Conservation (phyloP, 2,797 vertebrate species). For the Triplophysa bombifrons region DNA sequence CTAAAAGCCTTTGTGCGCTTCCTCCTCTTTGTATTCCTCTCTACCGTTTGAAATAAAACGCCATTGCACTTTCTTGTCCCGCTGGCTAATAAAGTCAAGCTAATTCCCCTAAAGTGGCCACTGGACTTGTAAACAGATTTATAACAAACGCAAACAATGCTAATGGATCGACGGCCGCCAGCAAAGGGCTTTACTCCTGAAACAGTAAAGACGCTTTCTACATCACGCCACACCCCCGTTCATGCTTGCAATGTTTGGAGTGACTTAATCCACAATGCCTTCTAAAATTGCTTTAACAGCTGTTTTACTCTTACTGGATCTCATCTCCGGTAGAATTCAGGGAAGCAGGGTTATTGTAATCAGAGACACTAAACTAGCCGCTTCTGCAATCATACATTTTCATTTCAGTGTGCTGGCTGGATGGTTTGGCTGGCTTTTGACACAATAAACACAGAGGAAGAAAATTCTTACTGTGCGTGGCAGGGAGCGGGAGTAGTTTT, state of each 20-base stretch:
- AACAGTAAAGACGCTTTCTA: slow-evolving; percentile 29
- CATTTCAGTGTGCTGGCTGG: neutral
- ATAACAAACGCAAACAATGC: slow-evolving; percentile 50
- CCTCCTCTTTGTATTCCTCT: slow-evolving; percentile 19
- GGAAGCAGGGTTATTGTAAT: neutral
- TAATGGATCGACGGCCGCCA: slow-evolving; percentile 37
- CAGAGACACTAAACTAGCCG: neutral
- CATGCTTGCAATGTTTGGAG: neutral
- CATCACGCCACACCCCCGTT: neutral
- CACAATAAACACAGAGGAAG: slow-evolving; percentile 26
- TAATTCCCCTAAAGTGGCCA: slow-evolving; percentile 58
- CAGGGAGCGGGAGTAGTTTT: neutral
- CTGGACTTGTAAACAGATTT: slow-evolving; percentile 54
- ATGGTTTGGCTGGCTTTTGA: neutral
- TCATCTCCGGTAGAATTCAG: neutral
- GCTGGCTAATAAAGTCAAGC: slow-evolving; percentile 55
- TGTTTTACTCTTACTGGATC: neutral
- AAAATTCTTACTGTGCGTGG: slow-evolving; percentile 7
- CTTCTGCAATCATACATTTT: slow-evolving; percentile 2
- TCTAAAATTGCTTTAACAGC: neutral
- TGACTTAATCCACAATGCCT: neutral
- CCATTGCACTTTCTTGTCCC: slow-evolving; percentile 39
- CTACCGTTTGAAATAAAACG: slow-evolving; percentile 20
- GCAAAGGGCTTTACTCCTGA: slow-evolving; percentile 33
- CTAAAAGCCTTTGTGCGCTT: slow-evolving; percentile 50